Evolutionary conservation across 2,113 vertebrate genomes (phyloP), one percentile per base, ranked within the genome.

Genomic region (Scophthalmus maximus): DNA sequence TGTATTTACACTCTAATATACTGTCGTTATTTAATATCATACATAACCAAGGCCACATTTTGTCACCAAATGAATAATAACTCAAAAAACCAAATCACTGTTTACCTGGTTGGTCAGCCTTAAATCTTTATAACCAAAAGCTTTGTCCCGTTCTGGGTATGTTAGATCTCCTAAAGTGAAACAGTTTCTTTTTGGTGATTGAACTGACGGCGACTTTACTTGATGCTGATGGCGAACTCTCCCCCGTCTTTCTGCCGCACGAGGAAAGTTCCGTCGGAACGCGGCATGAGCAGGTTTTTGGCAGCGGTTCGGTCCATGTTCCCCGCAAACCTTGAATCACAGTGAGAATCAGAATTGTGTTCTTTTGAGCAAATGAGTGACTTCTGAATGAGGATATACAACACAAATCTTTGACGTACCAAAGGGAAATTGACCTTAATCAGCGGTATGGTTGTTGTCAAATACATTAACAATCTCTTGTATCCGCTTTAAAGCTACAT

Each of bases 141-240:
- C 26, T 46, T 6, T 46, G 1, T 11, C 17, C 15, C 10, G 17
- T 17, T 30, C 6, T 52, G 10, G 20, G 9, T 18, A 53, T 29
- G 15, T 6, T n/a, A 52, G 3, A 6, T 6, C 3, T 32, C 2
- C 11, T 6, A 50, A 11, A 55, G 23, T 27, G 1, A 59, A 50
- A 23, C 26, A 14, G 5, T 18, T 59, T 9, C 18, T 60, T 34
- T 26, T 38, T 18, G 23, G 1, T 1, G 5, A 36, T n/a, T 44
- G 15, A 15, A 53, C 1, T 17, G 42, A 40, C 3, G 14, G 22
- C 44, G 7, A 2, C 61, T 93, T n/a, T 92, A 98, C 96, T 96
- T 98, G 89, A 98, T 94, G 78, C 97, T 98, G 94, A 98, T 96
- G 49, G 96, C 97, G 15, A 94, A 98, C 55, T 98, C 96, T 0